These are phyloP conservation scores for Geotrupes spiniger DNA, from an alignment of 2,888 invertebrate genomes.

Conservation along the genomic window DNA sequence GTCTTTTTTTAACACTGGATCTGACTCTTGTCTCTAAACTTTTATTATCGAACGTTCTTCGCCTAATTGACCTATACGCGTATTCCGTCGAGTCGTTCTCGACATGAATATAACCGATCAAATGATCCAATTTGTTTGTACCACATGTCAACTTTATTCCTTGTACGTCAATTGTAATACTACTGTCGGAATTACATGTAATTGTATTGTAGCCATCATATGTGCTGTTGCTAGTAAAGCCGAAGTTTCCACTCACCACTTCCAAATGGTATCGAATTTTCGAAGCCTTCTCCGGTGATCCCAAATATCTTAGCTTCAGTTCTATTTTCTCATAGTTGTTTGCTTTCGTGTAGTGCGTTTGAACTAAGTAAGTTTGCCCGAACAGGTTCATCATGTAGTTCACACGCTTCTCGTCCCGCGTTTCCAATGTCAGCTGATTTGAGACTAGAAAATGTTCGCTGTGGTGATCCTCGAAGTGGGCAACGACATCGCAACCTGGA, in stretches of 20 bases:
- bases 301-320: slow-evolving; percentile 17
- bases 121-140: slow-evolving; percentile 9
- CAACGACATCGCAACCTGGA: slow-evolving; percentile 7
- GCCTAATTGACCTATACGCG: slow-evolving; percentile 8
- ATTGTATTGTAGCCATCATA: slow-evolving; percentile 11
- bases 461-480: slow-evolving; percentile 17
- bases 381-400: slow-evolving; percentile 15
- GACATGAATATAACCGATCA: slow-evolving; percentile 15
- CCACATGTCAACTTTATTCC: slow-evolving; percentile 15
- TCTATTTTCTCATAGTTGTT: slow-evolving; percentile 4
- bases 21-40: slow-evolving; percentile 12
- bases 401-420: slow-evolving; percentile 5
- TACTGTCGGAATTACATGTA: slow-evolving; percentile 11
- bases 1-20: slow-evolving; percentile 13
- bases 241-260: slow-evolving; percentile 17
- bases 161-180: slow-evolving; percentile 12
- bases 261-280: slow-evolving; percentile 17
- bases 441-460: slow-evolving; percentile 11
- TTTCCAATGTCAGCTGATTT: slow-evolving; percentile 11
- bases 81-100: slow-evolving; percentile 10
- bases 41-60: slow-evolving; percentile 11
- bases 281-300: slow-evolving; percentile 6
- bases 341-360: slow-evolving; percentile 8
- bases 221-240: slow-evolving; percentile 13
- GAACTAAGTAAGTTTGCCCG: slow-evolving; percentile 18